A percentile compares a stretch with the other conserved stretches of the same genome.
These are phyloP conservation scores for Lepisosteus oculatus DNA, from an alignment of 2,113 vertebrate genomes.

Conservation along the genomic window DNA sequence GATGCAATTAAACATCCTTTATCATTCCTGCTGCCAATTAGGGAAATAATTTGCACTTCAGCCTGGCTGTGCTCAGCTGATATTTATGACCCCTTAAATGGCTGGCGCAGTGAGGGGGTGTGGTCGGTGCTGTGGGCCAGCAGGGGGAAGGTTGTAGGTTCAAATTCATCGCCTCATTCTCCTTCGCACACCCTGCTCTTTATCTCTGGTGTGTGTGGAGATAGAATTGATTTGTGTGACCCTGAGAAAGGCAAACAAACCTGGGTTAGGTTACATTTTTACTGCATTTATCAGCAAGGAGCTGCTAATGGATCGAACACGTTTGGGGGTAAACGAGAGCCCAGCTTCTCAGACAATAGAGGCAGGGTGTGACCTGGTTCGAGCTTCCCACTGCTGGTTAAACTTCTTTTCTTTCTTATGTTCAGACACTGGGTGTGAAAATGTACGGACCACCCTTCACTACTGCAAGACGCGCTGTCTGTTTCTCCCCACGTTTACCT, in stretches of 20 bases:
- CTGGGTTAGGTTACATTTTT: neutral
- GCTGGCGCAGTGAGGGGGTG: neutral
- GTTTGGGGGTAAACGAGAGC: neutral
- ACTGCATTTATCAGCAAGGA: neutral
- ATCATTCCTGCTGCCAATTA: slow-evolving; percentile 12
- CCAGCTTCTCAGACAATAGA: neutral
- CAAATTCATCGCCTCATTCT: no score
- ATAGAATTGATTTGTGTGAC: slow-evolving; percentile 10
- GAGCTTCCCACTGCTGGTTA: neutral
- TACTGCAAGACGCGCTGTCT: no score
- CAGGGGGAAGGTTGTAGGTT: slow-evolving; percentile 1
- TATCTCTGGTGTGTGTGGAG: slow-evolving; percentile 10
- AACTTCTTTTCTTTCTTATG: neutral
- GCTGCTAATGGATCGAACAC: neutral
- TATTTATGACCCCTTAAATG: neutral
- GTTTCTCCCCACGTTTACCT: no score
- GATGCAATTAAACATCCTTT: slow-evolving; percentile 12
- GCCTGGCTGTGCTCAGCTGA: neutral
- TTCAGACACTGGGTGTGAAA: no score
- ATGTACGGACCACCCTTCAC: no score
- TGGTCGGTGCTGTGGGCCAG: neutral
- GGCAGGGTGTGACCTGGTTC: neutral
- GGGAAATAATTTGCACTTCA: neutral
- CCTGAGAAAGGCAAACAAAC: slow-evolving; percentile 28
- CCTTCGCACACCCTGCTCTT: slow-evolving; percentile 1